Evolutionary conservation across 2,888 invertebrate species (phyloP).

Genomic region (Erpobdella octoculata): DNA sequence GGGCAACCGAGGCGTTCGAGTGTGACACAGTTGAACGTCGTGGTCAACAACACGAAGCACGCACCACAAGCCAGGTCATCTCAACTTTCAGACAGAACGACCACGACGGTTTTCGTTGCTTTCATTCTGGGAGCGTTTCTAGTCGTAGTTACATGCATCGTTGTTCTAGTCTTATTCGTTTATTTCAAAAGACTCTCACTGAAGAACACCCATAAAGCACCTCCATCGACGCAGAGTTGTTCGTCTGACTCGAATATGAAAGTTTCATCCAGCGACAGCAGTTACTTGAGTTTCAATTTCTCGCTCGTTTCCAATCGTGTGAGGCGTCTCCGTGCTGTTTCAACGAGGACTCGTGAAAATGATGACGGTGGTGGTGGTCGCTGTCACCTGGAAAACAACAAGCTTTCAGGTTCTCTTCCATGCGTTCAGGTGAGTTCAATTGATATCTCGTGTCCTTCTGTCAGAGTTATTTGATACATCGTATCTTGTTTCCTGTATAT

Average conservation of each 20-base stretch:
- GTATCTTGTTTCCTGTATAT: too few species aligned
- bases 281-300: too few species aligned
- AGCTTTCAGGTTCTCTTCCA: background rate
- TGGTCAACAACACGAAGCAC: constrained; percentile 28
- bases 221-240: too few species aligned
- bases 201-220: background rate
- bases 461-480: too few species aligned
- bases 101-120: constrained; percentile 27
- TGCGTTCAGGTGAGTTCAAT: background rate
- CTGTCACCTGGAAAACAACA: background rate
- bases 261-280: too few species aligned
- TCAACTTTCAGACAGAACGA: constrained; percentile 21
- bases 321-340: background rate
- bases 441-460: background rate
- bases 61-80: background rate
- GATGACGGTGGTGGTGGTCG: too few species aligned
- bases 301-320: background rate
- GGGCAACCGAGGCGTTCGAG: background rate
- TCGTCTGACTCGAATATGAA: background rate
- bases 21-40: constrained; percentile 11
- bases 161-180: constrained; percentile 24
- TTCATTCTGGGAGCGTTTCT: constrained; percentile 30
- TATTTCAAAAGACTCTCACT: background rate
- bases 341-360: too few species aligned
- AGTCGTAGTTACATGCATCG: constrained; percentile 29